A percentile compares a stretch with the other conserved stretches of the same genome.
These are phyloP conservation scores for Gymnocephalus cernua DNA, from an alignment of 2,113 vertebrate species.

Conservation along the genomic window DNA sequence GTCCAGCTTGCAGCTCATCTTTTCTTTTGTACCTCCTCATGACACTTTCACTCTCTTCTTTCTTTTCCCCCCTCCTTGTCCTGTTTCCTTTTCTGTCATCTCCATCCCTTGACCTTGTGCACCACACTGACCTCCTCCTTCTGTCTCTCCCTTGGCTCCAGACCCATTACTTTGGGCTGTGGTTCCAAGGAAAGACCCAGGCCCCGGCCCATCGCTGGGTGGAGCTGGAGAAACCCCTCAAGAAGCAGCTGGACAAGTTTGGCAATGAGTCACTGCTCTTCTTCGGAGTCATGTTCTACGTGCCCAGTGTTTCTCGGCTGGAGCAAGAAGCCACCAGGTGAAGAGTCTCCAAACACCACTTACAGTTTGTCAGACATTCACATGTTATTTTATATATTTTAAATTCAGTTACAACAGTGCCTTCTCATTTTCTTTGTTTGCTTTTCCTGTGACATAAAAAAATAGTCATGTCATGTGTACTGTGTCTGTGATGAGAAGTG, in stretches of 20 bases:
- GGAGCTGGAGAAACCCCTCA: slow-evolving; percentile 97
- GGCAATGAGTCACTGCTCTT: slow-evolving; percentile 95
- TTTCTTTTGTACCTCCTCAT: not conserved
- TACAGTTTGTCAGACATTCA: not conserved
- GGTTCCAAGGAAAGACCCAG: slow-evolving; percentile 95
- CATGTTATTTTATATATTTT: not conserved
- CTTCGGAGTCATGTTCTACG: slow-evolving; percentile 98
- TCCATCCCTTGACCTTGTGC: not conserved
- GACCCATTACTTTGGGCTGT: slow-evolving; percentile 96
- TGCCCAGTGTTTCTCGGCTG: slow-evolving; percentile 92
- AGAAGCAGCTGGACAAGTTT: slow-evolving; percentile 99
- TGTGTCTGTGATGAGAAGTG: not conserved
- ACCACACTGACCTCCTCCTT: slow-evolving; percentile 5
- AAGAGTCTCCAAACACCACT: not conserved
- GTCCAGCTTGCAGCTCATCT: slow-evolving; percentile 36
- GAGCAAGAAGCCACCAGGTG: slow-evolving; percentile 97
- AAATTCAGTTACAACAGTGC: not conserved
- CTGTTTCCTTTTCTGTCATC: not conserved
- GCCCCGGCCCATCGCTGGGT: slow-evolving; percentile 94
- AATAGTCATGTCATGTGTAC: not conserved
- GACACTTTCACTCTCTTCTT: not conserved
- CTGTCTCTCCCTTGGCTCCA: slow-evolving; percentile 70
- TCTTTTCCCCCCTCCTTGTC: not conserved
- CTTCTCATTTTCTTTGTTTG: not conserved
- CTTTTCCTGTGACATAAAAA: not conserved